A percentile compares a stretch with the other conserved stretches of the same genome.
These are phyloP conservation scores for Athene noctua DNA, from an alignment of 2,113 vertebrate species.

Conservation along the genomic window DNA sequence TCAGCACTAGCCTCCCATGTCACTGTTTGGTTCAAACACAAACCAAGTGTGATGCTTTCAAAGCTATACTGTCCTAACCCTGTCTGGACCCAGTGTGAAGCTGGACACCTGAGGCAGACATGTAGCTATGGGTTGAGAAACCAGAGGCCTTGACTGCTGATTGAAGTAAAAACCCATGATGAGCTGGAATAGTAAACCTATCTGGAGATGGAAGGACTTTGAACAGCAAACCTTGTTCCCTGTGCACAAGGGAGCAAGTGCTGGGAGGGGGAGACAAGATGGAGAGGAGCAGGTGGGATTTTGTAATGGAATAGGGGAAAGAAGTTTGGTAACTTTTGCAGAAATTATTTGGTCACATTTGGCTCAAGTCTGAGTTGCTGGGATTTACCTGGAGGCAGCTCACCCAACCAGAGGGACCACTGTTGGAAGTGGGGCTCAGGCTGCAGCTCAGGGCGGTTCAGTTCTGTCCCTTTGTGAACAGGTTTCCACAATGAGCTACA, in stretches of 20 bases:
- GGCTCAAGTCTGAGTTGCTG: background rate
- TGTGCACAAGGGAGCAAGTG: background rate
- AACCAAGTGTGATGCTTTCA: background rate
- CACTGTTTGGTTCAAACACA: background rate
- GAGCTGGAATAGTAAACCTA: background rate
- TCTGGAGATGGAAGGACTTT: background rate
- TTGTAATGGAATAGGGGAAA: background rate
- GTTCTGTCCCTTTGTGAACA: background rate
- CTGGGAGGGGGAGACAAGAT: background rate
- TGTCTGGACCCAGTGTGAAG: background rate
- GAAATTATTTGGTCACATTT: background rate
- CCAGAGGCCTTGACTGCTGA: background rate
- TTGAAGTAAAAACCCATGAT: background rate
- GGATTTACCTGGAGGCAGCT: background rate
- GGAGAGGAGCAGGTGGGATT: background rate
- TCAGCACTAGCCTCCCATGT: background rate
- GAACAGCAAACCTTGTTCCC: background rate
- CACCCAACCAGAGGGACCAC: background rate
- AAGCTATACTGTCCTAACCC: background rate
- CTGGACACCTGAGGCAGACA: background rate
- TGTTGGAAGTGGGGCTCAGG: accelerated
- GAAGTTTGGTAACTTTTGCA: background rate
- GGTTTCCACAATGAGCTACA: background rate
- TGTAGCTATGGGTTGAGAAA: background rate
- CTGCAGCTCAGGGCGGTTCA: background rate